Percentiles rank a stretch among this genome's conserved stretches.
phyloP scores from a whole-genome alignment of 2,888 invertebrate species.

The Didymodactylos carnosus region DNA sequence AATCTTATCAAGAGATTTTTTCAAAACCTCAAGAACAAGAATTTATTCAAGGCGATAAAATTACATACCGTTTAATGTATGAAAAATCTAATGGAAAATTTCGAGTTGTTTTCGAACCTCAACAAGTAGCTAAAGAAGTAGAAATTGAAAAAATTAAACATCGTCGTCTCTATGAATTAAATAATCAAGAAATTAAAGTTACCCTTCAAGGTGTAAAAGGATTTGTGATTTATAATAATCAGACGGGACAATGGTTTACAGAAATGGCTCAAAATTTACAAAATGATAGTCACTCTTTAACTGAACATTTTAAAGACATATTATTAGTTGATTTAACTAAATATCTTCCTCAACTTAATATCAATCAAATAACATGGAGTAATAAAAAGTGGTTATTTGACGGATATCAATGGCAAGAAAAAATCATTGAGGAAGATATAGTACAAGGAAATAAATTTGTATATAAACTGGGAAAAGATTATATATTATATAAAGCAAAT shows the following conservation, averaged over 20 bases:
- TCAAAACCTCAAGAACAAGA: background rate
- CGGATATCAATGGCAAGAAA: background rate
- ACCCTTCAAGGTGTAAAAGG: background rate
- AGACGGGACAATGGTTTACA: background rate
- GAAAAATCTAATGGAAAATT: background rate
- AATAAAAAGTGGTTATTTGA: background rate
- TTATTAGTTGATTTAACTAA: background rate
- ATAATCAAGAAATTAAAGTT: background rate
- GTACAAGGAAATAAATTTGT: background rate
- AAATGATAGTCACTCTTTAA: background rate
- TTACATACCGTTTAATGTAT: background rate
- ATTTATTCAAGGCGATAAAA: background rate
- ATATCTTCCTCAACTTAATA: background rate
- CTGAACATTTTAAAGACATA: background rate
- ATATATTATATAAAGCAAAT: background rate
- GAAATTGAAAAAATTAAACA: background rate
- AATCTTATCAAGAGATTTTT: background rate
- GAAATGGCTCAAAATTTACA: background rate
- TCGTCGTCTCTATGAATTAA: background rate
- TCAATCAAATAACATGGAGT: background rate
- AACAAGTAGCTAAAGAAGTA: background rate
- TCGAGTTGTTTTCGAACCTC: background rate
- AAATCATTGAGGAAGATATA: background rate
- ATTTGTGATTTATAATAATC: background rate
- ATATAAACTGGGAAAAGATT: background rate